phyloP scores from a whole-genome alignment of 2,797 vertebrate species.

The Spatula clypeata region DNA sequence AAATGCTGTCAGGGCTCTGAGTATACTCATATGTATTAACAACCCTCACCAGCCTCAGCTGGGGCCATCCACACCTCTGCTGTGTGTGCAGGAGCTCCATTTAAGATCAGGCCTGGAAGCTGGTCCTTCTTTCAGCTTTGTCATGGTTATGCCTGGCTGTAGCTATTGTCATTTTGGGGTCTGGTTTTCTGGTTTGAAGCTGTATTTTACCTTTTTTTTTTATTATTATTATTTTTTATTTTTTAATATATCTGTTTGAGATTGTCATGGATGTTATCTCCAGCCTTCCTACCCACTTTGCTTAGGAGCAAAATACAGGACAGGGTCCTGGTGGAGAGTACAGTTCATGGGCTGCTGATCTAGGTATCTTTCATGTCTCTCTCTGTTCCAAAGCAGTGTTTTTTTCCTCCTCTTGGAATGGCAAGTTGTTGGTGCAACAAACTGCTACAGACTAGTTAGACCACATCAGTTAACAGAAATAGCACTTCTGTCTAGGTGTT shows the following conservation, averaged over 20 bases:
- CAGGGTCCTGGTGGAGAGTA: accelerated
- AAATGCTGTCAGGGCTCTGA: background rate
- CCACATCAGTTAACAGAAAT: background rate
- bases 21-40: accelerated
- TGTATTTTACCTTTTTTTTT: accelerated
- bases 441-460: background rate
- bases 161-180: accelerated
- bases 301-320: no score
- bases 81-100: background rate
- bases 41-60: background rate
- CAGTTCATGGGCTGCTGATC: background rate
- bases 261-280: accelerated
- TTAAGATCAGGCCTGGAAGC: accelerated
- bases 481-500: accelerated
- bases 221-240: accelerated
- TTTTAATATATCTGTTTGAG: accelerated
- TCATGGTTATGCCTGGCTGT: accelerated
- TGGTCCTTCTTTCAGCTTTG: accelerated
- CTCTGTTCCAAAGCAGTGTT: accelerated
- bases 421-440: accelerated
- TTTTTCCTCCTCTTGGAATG: accelerated
- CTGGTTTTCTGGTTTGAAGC: accelerated
- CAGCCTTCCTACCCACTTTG: accelerated
- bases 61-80: accelerated
- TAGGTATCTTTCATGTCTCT: background rate